Percentiles rank a stretch among this genome's conserved stretches.
phyloP scores from a whole-genome alignment of 2,888 invertebrate genomes.

The Plagodis dolabraria region DNA sequence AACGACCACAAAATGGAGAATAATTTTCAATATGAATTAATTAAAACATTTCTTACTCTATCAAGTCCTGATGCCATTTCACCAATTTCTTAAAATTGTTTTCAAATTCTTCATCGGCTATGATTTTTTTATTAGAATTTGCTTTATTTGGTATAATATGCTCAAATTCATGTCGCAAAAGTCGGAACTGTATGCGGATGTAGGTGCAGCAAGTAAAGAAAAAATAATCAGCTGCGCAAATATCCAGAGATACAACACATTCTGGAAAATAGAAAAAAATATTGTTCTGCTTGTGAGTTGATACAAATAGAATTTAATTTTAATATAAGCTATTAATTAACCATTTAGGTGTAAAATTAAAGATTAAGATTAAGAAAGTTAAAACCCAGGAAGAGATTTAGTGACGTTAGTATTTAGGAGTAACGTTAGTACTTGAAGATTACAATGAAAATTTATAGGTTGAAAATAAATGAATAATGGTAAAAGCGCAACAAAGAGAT shows the following conservation, averaged over 20 bases:
- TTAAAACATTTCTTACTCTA: conserved; percentile 45
- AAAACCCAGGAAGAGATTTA: no score
- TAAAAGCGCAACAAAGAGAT: no score
- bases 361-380: no score
- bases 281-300: not conserved
- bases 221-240: conserved; percentile 52
- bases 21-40: not conserved
- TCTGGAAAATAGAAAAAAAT: conserved; percentile 40
- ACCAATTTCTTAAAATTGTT: conserved; percentile 47
- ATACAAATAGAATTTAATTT: no score
- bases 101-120: conserved; percentile 38
- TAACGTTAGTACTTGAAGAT: no score
- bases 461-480: no score
- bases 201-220: conserved; percentile 59
- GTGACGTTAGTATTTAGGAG: no score
- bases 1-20: not conserved
- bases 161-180: conserved; percentile 50
- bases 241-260: conserved; percentile 41
- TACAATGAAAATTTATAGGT: no score
- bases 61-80: conserved; percentile 58
- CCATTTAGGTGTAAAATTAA: no score
- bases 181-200: conserved; percentile 56
- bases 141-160: conserved; percentile 38
- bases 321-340: no score
- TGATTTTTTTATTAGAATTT: conserved; percentile 7